These are phyloP conservation scores for Pteropus alecto DNA, from an alignment of 2,113 vertebrate genomes.

Conservation along the genomic window DNA sequence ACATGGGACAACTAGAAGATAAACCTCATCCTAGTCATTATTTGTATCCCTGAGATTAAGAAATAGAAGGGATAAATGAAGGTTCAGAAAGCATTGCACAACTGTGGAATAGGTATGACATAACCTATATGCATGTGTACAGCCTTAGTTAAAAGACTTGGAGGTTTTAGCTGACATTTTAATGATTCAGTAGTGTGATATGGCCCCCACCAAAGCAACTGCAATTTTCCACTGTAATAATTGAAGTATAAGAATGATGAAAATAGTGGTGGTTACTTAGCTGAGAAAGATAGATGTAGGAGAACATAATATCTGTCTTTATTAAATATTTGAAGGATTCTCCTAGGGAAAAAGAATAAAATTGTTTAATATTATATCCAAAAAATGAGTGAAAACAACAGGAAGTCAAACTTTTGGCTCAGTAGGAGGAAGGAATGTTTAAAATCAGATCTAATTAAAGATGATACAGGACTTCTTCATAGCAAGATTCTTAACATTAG, in stretches of 20 bases:
- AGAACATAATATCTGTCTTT: slow-evolving; percentile 15
- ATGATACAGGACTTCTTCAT: neutral
- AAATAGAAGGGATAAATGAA: slow-evolving; percentile 7
- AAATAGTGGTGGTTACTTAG: neutral
- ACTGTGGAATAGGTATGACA: neutral
- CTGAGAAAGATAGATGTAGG: neutral
- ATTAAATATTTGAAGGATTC: slow-evolving; percentile 41
- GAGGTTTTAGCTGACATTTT: slow-evolving; percentile 16
- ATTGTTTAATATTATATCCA: slow-evolving; percentile 24
- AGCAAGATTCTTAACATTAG: neutral
- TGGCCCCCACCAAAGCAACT: neutral
- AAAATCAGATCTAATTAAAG: slow-evolving; percentile 29
- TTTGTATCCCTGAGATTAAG: slow-evolving; percentile 39
- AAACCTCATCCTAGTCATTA: neutral
- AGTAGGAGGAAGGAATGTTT: neutral
- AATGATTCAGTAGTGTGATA: slow-evolving; percentile 17
- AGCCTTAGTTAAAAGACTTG: slow-evolving; percentile 10
- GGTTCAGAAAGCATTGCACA: neutral
- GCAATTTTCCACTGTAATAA: slow-evolving; percentile 34
- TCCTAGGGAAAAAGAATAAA: neutral
- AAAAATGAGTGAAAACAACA: slow-evolving; percentile 16
- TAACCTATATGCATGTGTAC: neutral
- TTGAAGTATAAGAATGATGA: slow-evolving; percentile 14
- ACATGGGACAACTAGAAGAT: neutral
- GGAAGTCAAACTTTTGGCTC: slow-evolving; percentile 15